A percentile compares a stretch with the other conserved stretches of the same genome.
phyloP scores from a whole-genome alignment of 2,888 invertebrate species.

The Campopleginae sp. region DNA sequence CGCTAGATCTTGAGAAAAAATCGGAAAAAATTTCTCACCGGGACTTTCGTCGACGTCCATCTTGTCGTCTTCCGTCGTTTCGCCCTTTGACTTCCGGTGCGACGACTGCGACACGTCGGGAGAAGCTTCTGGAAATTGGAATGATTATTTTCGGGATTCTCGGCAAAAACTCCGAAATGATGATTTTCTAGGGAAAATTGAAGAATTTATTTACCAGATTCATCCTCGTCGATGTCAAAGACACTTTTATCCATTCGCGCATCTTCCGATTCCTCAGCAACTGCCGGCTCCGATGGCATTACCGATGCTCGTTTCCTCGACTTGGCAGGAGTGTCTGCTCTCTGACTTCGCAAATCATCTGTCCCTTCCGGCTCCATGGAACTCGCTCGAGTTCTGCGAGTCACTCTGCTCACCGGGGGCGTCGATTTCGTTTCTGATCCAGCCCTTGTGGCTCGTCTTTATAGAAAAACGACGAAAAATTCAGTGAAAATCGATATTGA shows the following conservation, averaged over 20 bases:
- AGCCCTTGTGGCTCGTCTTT: conserved; percentile 74
- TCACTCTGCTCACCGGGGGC: conserved; percentile 68
- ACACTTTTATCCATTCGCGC: conserved; percentile 43
- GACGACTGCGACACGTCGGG: conserved; percentile 29
- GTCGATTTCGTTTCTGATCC: conserved; percentile 78
- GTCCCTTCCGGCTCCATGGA: conserved; percentile 75
- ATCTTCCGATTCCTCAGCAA: conserved; percentile 72
- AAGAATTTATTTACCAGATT: conserved; percentile 36
- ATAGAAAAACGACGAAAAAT: neutral
- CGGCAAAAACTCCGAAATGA: neutral
- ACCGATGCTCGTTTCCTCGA: conserved; percentile 70
- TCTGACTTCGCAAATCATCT: conserved; percentile 30
- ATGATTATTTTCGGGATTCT: neutral
- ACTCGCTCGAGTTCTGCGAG: conserved; percentile 77
- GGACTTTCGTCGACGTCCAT: conserved; percentile 58
- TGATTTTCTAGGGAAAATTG: neutral
- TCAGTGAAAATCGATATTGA: neutral
- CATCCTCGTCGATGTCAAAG: conserved; percentile 54
- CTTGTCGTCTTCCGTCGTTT: conserved; percentile 41
- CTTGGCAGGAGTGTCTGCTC: conserved; percentile 68
- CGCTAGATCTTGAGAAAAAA: neutral
- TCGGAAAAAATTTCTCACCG: conserved; percentile 39
- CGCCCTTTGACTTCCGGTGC: conserved; percentile 32
- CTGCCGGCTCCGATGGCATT: conserved; percentile 71
- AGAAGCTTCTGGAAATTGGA: conserved; percentile 17